Conservation (phyloP, 2,888 invertebrate species). For the Harmothoe impar region DNA sequence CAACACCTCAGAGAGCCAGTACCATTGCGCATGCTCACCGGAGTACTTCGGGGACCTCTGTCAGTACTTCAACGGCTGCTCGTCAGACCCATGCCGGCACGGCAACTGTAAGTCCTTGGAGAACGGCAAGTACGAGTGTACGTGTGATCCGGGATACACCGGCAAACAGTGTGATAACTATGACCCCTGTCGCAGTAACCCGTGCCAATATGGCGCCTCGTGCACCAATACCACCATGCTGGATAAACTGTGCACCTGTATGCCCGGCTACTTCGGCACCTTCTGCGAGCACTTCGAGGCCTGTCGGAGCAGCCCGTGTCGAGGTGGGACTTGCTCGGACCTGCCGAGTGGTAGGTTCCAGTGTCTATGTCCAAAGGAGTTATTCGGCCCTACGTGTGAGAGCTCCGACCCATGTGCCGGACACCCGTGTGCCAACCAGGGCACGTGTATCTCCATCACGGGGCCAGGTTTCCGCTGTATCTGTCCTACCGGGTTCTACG, state of each 20-base stretch:
- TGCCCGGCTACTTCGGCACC: conserved; percentile 65
- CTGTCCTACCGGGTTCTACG: conserved; percentile 69
- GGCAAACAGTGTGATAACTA: conserved; percentile 67
- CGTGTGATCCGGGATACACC: conserved; percentile 58
- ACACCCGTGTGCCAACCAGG: conserved; percentile 67
- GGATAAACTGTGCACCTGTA: conserved; percentile 66
- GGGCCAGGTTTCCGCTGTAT: conserved; percentile 57
- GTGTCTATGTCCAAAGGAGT: conserved; percentile 46
- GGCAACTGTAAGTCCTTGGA: conserved; percentile 46
- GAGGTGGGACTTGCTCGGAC: conserved; percentile 63
- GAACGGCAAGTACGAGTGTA: conserved; percentile 57
- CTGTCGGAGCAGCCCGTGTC: conserved; percentile 68
- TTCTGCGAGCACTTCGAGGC: conserved; percentile 67
- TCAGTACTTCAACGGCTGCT: conserved; percentile 66
- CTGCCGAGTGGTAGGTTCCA: conserved; percentile 36
- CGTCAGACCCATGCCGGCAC: conserved; percentile 52
- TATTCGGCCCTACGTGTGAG: conserved; percentile 68
- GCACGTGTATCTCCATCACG: conserved; percentile 65
- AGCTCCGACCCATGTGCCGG: conserved; percentile 69
- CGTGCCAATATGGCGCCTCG: conserved; percentile 69
- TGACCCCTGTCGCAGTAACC: conserved; percentile 66
- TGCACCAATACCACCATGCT: conserved; percentile 63
- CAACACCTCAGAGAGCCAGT: conserved; percentile 61
- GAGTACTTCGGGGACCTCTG: conserved; percentile 67
- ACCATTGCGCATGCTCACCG: conserved; percentile 67